Evolutionary conservation across 2,888 invertebrate species (phyloP).

Genomic region (Tubulanus polymorphus): DNA sequence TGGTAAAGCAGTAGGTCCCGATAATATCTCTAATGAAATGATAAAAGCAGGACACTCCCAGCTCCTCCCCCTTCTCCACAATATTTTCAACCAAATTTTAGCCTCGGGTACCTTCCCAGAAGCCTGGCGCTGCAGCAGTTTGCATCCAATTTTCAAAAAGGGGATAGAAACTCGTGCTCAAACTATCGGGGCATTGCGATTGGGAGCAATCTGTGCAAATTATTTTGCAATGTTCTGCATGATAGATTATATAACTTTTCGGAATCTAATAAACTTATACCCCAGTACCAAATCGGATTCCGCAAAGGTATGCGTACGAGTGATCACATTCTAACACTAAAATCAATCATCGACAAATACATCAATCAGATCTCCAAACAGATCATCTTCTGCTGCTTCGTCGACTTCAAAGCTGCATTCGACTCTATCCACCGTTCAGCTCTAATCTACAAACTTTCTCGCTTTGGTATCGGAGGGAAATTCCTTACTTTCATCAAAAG

Average conservation of each 20-base stretch:
- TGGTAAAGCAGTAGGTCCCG: not conserved
- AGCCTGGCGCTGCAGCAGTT: not conserved
- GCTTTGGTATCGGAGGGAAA: not conserved
- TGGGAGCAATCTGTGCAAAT: not conserved
- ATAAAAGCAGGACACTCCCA: not conserved
- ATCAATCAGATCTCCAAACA: too few species aligned
- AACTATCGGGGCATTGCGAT: slow-evolving; percentile 1
- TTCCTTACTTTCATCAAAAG: not conserved
- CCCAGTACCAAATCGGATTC: not conserved
- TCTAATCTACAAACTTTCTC: not conserved
- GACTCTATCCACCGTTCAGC: not conserved
- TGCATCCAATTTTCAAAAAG: not conserved
- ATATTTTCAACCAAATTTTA: not conserved
- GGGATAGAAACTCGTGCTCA: not conserved
- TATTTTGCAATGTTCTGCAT: not conserved
- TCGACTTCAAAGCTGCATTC: slow-evolving; percentile 1
- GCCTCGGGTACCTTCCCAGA: not conserved
- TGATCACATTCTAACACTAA: not conserved
- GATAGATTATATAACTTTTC: not conserved
- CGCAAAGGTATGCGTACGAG: not conserved
- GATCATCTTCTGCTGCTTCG: too few species aligned
- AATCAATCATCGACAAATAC: not conserved
- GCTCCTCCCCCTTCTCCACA: not conserved
- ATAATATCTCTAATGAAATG: not conserved
- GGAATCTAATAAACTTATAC: not conserved